phyloP scores from a whole-genome alignment of 2,888 invertebrate species.

The Coremacera marginata region DNA sequence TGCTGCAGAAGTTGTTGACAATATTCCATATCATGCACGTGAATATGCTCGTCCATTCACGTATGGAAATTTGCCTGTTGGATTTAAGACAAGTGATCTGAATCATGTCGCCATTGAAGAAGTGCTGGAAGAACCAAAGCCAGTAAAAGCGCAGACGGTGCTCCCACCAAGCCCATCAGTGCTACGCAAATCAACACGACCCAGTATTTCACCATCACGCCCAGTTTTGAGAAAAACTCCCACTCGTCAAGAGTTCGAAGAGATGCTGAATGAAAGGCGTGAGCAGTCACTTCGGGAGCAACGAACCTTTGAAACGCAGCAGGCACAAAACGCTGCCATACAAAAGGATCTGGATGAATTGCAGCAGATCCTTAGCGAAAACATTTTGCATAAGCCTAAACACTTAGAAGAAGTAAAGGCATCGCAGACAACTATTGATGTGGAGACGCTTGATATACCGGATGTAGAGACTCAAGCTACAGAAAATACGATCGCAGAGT shows the following conservation, averaged over 20 bases:
- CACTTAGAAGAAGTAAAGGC: neutral
- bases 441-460: conserved; percentile 42
- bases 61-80: conserved; percentile 77
- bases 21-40: conserved; percentile 89
- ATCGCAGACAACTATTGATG: neutral
- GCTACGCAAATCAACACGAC: conserved; percentile 73
- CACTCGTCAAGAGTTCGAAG: conserved; percentile 66
- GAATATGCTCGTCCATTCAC: conserved; percentile 89
- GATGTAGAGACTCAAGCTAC: neutral
- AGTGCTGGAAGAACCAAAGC: conserved; percentile 54
- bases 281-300: conserved; percentile 57
- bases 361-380: conserved; percentile 49
- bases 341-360: conserved; percentile 54
- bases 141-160: conserved; percentile 75
- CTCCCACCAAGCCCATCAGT: conserved; percentile 77
- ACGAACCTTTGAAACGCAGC: conserved; percentile 46
- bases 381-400: conserved; percentile 25
- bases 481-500: neutral
- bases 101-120: conserved; percentile 50
- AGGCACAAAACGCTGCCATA: conserved; percentile 52
- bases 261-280: conserved; percentile 65
- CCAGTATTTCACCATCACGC: conserved; percentile 55
- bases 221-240: conserved; percentile 62
- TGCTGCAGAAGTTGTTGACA: conserved; percentile 52
- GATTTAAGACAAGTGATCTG: conserved; percentile 53